A percentile compares a stretch with the other conserved stretches of the same genome.
Conservation (phyloP, 2,888 invertebrate genomes). For the Busseola fusca region DNA sequence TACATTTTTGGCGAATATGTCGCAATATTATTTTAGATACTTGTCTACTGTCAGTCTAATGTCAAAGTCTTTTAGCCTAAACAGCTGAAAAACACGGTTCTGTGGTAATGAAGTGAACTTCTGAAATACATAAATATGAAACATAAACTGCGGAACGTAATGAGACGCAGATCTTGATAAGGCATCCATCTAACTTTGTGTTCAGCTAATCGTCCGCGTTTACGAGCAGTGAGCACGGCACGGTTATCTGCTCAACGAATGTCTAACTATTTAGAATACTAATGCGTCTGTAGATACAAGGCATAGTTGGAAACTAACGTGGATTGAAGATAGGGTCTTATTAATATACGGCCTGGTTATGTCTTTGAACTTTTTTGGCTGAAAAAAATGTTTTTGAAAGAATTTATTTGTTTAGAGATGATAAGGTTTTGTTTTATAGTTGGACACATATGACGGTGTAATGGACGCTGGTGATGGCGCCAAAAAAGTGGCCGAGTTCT, state of each 20-base stretch:
- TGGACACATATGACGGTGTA: too few relatives aligned
- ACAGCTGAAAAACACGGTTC: too few relatives aligned
- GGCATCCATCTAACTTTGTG: slow-evolving; percentile 28
- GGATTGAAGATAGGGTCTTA: background rate
- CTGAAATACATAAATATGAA: slow-evolving; percentile 16
- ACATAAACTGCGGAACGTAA: slow-evolving; percentile 5
- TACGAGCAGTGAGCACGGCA: slow-evolving; percentile 33
- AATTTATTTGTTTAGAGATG: too few relatives aligned
- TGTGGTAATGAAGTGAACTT: background rate
- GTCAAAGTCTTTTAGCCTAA: too few relatives aligned
- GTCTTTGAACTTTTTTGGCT: background rate
- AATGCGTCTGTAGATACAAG: background rate
- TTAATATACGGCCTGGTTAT: background rate
- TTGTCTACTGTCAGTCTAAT: too few relatives aligned
- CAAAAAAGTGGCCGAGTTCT: too few relatives aligned
- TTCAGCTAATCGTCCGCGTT: slow-evolving; percentile 26
- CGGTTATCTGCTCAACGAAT: slow-evolving; percentile 14
- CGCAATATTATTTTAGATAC: too few relatives aligned
- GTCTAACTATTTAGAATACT: slow-evolving; percentile 16
- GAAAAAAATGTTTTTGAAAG: too few relatives aligned
- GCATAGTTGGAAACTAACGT: background rate
- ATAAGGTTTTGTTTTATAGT: too few relatives aligned
- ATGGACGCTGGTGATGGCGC: too few relatives aligned
- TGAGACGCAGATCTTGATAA: slow-evolving; percentile 31
- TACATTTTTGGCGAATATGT: too few relatives aligned